These are phyloP conservation scores for Brachirus orientalis DNA, from an alignment of 2,113 vertebrate species.

Conservation along the genomic window DNA sequence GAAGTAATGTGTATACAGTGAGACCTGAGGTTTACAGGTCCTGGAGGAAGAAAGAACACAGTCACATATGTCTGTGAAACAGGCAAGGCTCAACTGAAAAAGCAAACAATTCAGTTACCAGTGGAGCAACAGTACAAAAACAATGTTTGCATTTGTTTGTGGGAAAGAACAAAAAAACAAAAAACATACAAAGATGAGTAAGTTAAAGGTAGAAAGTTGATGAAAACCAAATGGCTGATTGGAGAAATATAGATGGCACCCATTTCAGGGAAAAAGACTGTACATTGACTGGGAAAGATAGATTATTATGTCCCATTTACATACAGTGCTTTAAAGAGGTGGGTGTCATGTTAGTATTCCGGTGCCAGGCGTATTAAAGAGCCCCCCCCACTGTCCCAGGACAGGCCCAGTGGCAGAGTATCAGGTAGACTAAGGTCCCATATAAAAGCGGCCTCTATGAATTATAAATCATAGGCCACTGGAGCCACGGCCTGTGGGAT, in stretches of 20 bases:
- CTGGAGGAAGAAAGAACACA: conserved; percentile 64
- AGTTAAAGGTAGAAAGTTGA: conserved; percentile 11
- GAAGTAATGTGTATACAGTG: conserved; percentile 60
- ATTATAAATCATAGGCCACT: conserved; percentile 89
- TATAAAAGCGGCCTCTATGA: conserved; percentile 88
- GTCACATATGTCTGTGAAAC: conserved; percentile 37
- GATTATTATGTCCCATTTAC: conserved; percentile 74
- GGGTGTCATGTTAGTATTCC: conserved; percentile 75
- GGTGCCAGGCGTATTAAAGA: conserved; percentile 80
- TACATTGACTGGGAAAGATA: conserved; percentile 58
- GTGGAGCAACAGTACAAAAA: background rate
- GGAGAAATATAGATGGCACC: conserved; percentile 6
- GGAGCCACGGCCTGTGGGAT: conserved; percentile 86
- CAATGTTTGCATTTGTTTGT: conserved; percentile 7
- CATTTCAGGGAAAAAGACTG: conserved; percentile 58
- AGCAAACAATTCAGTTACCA: no score
- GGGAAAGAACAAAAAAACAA: background rate
- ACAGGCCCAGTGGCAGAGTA: conserved; percentile 81
- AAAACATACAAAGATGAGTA: background rate
- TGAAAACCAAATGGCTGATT: conserved; percentile 38
- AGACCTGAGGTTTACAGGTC: conserved; percentile 67
- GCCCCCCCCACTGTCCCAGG: conserved; percentile 76
- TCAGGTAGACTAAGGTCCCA: conserved; percentile 86
- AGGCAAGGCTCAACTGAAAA: conserved; percentile 23
- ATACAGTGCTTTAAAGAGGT: conserved; percentile 69